phyloP scores from a whole-genome alignment of 2,888 invertebrate genomes.

The Polia nebulosa region DNA sequence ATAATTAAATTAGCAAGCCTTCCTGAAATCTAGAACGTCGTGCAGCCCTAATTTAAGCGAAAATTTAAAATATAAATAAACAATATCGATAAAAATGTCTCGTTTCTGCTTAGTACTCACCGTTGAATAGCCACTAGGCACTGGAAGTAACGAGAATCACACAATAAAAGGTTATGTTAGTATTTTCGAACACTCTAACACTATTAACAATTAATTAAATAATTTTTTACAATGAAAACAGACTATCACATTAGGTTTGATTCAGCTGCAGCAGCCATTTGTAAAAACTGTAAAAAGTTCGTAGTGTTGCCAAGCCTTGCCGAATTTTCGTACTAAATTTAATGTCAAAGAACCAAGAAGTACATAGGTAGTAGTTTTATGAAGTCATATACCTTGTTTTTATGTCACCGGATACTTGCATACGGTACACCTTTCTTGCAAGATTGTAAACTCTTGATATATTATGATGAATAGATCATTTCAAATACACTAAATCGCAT shows the following conservation, averaged over 20 bases:
- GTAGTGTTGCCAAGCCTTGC: constrained; percentile 5
- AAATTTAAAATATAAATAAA: constrained; percentile 64
- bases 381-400: no score
- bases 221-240: constrained; percentile 64
- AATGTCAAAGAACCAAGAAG: constrained; percentile 33
- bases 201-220: constrained; percentile 58
- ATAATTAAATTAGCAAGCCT: constrained; percentile 55
- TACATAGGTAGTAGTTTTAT: background rate
- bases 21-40: constrained; percentile 13
- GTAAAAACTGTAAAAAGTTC: constrained; percentile 55
- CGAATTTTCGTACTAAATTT: background rate
- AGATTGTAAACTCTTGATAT: no score
- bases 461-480: no score
- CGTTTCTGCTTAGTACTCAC: constrained; percentile 54
- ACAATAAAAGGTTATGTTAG: constrained; percentile 41
- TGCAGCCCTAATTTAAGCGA: constrained; percentile 22
- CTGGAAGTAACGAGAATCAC: constrained; percentile 49
- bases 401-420: no score
- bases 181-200: constrained; percentile 54
- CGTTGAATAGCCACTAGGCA: constrained; percentile 48
- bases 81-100: constrained; percentile 36
- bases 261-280: constrained; percentile 66
- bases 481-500: no score
- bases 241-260: constrained; percentile 58
- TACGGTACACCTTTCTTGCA: no score